phyloP scores from a whole-genome alignment of 2,113 vertebrate species.

The Anseranas semipalmata region DNA sequence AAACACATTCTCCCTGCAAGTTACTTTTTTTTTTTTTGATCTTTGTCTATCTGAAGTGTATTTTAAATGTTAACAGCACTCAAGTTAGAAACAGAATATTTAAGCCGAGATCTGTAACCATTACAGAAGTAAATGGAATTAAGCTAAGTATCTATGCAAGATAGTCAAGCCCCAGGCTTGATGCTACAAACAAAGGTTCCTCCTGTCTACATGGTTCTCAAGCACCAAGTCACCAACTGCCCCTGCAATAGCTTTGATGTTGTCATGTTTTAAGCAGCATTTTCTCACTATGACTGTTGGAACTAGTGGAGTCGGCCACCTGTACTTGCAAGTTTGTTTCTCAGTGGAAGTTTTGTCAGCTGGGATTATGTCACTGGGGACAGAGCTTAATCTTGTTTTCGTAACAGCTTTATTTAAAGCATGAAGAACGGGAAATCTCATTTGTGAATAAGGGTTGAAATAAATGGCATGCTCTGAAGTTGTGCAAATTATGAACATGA shows the following conservation, averaged over 20 bases:
- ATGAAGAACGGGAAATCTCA: neutral
- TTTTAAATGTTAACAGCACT: neutral
- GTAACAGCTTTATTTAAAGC: neutral
- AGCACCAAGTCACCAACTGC: neutral
- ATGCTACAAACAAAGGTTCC: neutral
- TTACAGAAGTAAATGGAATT: neutral
- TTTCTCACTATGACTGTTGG: neutral
- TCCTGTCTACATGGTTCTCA: neutral
- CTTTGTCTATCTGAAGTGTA: neutral
- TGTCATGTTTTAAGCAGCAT: neutral
- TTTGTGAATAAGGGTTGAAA: neutral
- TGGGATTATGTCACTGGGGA: neutral
- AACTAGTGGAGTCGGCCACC: neutral
- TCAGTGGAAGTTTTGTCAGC: neutral
- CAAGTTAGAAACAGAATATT: neutral
- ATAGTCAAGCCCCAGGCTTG: neutral
- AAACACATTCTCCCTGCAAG: neutral
- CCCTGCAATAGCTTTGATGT: neutral
- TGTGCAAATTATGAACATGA: neutral
- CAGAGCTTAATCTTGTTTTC: neutral
- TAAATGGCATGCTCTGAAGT: neutral
- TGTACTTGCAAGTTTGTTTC: neutral
- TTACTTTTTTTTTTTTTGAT: neutral
- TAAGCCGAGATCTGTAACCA: neutral
- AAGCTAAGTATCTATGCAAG: neutral